Evolutionary conservation across 2,888 invertebrate species (phyloP), one percentile per base, ranked within the genome.

Genomic region (Drosophila mimetica): DNA sequence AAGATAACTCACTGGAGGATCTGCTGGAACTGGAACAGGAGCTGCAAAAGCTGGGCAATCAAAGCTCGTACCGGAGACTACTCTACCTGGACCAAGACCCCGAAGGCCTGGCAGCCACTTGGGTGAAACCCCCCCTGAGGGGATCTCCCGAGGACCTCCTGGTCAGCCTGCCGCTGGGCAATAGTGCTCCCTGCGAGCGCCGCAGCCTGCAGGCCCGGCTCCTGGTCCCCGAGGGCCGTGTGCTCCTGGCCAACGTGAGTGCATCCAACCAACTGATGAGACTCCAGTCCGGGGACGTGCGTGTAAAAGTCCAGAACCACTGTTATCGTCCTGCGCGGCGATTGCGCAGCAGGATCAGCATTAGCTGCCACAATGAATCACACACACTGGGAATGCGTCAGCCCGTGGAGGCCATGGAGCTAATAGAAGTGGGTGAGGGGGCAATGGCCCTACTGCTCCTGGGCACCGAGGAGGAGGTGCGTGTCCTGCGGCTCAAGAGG

Each of bases 21-120:
- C n/a, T n/a, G n/a, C n/a, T n/a, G n/a, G n/a, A n/a, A n/a, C n/a
- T n/a, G n/a, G n/a, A n/a, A n/a, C n/a, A 48, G 16, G 22, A 32
- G 6, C 16, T 25, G 0, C 7, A 46, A 4, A 41, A 18, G 0
- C 4, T 7, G 2, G 16, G 7, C 7, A 53, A 37, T 60, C 50
- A 11, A 20, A 64, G 16, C 42, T 59, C n/a, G 5, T 57, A 5
- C 5, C 37, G 52, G 4, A 72, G 79, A 5, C 61, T 90, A 14
- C 55, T 86, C 2, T 90, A 90, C 41, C 60, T 90, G 34, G 90
- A 91, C 59, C 88, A 86, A 28, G 86, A 76, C 70, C 75, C 58
- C 55, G 75, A 16, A 61, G 55, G 14, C 37, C 66, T 9, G 7
- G 42, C 13, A 7, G 54, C 80, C 7, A 54, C 63, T 13, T 89